A percentile compares a stretch with the other conserved stretches of the same genome.
Conservation (phyloP, 2,113 vertebrate species). For the Junco hyemalis region DNA sequence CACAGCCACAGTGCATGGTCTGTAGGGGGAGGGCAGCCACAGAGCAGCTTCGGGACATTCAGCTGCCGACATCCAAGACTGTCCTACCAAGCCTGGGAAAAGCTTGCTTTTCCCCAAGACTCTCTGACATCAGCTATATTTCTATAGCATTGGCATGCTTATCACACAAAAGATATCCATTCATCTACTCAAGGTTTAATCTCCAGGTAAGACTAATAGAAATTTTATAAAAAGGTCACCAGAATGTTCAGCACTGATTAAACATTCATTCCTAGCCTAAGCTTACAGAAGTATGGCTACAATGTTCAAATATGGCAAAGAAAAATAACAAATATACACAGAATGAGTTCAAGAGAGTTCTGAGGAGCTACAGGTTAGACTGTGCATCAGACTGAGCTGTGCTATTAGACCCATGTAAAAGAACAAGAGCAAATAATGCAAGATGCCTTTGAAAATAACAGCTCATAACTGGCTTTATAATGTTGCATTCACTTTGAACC, state of each 20-base stretch:
- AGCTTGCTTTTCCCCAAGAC: neutral
- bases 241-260: neutral
- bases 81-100: neutral
- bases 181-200: neutral
- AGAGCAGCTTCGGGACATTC: neutral
- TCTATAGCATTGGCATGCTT: neutral
- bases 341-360: neutral
- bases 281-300: neutral
- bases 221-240: neutral
- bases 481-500: neutral
- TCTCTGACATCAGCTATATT: neutral
- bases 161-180: neutral
- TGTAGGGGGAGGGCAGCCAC: neutral
- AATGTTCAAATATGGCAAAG: neutral
- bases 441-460: neutral
- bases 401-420: neutral
- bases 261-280: neutral
- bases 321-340: neutral
- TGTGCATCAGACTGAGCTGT: neutral
- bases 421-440: neutral
- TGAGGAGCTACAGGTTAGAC: neutral
- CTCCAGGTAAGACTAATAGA: neutral
- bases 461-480: neutral
- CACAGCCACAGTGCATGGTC: neutral
- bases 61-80: neutral